phyloP scores from a whole-genome alignment of 2,888 invertebrate species.

The Seira musarum region DNA sequence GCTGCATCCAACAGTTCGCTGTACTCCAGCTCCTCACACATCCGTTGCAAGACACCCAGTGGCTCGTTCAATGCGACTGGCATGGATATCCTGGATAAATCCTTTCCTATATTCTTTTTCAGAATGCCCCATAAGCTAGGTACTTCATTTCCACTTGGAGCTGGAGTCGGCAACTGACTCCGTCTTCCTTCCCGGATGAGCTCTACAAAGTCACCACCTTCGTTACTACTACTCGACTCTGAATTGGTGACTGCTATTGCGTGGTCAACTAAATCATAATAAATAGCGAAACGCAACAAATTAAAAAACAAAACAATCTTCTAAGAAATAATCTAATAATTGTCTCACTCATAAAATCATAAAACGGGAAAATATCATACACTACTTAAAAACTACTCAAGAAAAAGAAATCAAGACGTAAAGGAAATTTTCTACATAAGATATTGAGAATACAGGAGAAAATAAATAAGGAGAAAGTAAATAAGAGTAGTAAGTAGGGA shows the following conservation, averaged over 20 bases:
- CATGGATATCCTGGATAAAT: constrained; percentile 98
- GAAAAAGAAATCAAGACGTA: too few species aligned
- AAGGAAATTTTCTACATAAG: too few species aligned
- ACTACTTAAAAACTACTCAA: too few species aligned
- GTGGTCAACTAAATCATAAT: constrained; percentile 53
- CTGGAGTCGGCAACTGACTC: constrained; percentile 80
- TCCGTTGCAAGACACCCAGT: constrained; percentile 96
- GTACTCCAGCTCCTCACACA: constrained; percentile 99
- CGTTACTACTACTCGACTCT: constrained; percentile 66
- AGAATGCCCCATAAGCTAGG: constrained; percentile 98
- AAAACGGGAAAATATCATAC: neutral
- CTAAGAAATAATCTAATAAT: constrained; percentile 9
- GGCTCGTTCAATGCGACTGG: constrained; percentile 99
- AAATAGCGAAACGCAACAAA: constrained; percentile 58
- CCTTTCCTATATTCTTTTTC: constrained; percentile 99
- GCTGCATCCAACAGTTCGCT: constrained; percentile 90
- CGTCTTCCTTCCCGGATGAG: constrained; percentile 75
- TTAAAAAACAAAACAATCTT: constrained; percentile 50
- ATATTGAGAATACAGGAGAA: too few species aligned
- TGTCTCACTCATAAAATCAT: constrained; percentile 33
- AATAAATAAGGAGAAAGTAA: too few species aligned
- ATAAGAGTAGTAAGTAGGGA: too few species aligned
- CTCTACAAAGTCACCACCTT: constrained; percentile 67
- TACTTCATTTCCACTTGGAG: constrained; percentile 82
- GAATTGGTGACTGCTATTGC: constrained; percentile 59